Evolutionary conservation across 2,888 invertebrate genomes (phyloP).

Genomic region (Malacosoma neustria): DNA sequence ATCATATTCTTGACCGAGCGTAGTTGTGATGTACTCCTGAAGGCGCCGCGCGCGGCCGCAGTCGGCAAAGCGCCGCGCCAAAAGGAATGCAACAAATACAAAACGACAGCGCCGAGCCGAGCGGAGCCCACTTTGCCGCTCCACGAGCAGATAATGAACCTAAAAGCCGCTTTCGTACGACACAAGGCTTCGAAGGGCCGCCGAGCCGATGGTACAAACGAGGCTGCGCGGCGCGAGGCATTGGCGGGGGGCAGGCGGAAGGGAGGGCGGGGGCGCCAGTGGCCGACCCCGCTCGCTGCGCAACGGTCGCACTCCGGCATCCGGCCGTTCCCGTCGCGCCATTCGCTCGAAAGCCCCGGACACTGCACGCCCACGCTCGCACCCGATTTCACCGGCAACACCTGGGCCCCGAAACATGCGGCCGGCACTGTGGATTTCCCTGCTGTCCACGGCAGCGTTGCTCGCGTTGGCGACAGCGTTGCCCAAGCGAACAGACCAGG

Average conservation of each 20-base stretch:
- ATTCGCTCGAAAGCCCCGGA: no score
- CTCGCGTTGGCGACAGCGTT: slow-evolving; percentile 28
- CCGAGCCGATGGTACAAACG: slow-evolving; percentile 2
- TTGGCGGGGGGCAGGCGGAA: slow-evolving; percentile 10
- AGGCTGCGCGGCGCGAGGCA: slow-evolving; percentile 9
- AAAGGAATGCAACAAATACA: no score
- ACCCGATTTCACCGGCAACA: not conserved
- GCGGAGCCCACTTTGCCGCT: no score
- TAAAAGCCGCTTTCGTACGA: not conserved
- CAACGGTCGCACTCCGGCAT: not conserved
- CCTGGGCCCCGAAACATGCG: not conserved
- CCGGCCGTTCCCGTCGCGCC: not conserved
- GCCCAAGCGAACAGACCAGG: slow-evolving; percentile 39
- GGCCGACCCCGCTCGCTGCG: slow-evolving; percentile 3
- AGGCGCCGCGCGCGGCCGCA: not conserved
- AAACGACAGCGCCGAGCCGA: not conserved
- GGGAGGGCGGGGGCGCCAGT: slow-evolving; percentile 8
- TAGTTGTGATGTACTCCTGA: no score
- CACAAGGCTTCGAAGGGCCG: not conserved
- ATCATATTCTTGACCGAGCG: no score
- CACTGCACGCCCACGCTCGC: no score
- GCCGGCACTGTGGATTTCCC: slow-evolving; percentile 13
- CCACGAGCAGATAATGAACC: not conserved
- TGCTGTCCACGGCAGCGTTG: slow-evolving; percentile 25
- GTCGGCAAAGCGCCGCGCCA: not conserved